These are phyloP conservation scores for Apis cerana DNA, from an alignment of 1,140 invertebrate genomes.

Conservation along the genomic window DNA sequence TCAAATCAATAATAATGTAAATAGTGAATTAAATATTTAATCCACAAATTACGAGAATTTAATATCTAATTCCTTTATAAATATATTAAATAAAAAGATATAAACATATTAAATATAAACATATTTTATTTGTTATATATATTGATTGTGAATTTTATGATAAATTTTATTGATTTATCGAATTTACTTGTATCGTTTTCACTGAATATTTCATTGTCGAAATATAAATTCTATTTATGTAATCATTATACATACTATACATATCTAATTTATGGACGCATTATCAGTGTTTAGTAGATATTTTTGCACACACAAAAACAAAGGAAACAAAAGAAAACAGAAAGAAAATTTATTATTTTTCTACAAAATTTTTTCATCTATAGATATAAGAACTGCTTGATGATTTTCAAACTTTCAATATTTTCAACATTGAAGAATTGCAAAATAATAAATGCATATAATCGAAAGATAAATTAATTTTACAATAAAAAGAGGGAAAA, in stretches of 20 bases:
- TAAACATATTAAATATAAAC: too few species aligned
- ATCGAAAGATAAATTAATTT: too few species aligned
- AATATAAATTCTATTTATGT: background rate
- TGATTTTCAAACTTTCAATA: too few species aligned
- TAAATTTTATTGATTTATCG: too few species aligned
- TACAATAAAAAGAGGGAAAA: too few species aligned
- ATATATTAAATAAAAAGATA: too few species aligned
- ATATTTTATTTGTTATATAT: background rate
- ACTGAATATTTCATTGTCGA: background rate
- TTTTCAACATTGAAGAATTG: too few species aligned
- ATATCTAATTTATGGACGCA: slow-evolving; percentile 22
- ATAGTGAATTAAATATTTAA: background rate
- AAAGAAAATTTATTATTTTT: too few species aligned
- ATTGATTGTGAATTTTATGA: slow-evolving; percentile 8
- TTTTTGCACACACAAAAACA: background rate
- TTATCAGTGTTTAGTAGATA: slow-evolving; percentile 4
- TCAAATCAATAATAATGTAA: too few species aligned
- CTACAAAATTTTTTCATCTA: too few species aligned
- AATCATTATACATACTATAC: slow-evolving; percentile 21
- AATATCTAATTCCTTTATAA: background rate
- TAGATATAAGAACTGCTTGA: too few species aligned
- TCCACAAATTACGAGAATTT: background rate
- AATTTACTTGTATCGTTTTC: slow-evolving; percentile 22
- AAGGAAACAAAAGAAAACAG: background rate
- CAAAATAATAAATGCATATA: too few species aligned